These are phyloP conservation scores for Sphaeridia pumilis DNA, from an alignment of 2,888 invertebrate species.

Conservation along the genomic window DNA sequence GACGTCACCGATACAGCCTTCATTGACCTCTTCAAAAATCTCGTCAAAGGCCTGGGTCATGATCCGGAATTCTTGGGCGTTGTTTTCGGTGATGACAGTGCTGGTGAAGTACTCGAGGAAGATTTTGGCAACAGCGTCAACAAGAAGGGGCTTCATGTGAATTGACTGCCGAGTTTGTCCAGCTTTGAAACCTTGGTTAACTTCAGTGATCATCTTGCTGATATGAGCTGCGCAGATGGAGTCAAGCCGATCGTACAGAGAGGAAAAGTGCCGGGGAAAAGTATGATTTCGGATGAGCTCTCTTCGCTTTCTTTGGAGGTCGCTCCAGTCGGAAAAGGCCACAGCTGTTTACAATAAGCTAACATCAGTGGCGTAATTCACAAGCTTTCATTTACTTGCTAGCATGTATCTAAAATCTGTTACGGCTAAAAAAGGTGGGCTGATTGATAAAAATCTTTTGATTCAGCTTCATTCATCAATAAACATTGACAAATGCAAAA, in stretches of 20 bases:
- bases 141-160: slow-evolving; percentile 47
- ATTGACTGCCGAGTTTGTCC: slow-evolving; percentile 1
- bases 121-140: slow-evolving; percentile 66
- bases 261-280: slow-evolving; percentile 34
- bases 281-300: slow-evolving; percentile 36
- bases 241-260: slow-evolving; percentile 35
- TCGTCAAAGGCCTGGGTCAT: slow-evolving; percentile 64
- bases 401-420: no score
- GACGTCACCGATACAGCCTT: slow-evolving; percentile 75
- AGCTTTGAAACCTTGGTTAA: slow-evolving; percentile 13
- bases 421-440: no score
- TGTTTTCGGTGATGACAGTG: slow-evolving; percentile 55
- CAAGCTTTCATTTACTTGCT: no score
- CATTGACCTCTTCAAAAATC: slow-evolving; percentile 83
- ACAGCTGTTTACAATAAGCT: slow-evolving; percentile 36
- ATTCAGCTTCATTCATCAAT: no score
- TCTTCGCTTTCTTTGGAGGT: slow-evolving; percentile 38
- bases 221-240: slow-evolving; percentile 33
- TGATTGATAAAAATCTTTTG: no score
- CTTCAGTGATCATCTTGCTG: slow-evolving; percentile 20
- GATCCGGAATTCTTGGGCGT: slow-evolving; percentile 52
- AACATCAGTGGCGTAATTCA: no score
- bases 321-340: slow-evolving; percentile 39
- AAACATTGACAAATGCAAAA: no score
- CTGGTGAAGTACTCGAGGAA: slow-evolving; percentile 77